These are phyloP conservation scores for Uropetala carovei DNA, from an alignment of 2,888 invertebrate species.

Conservation along the genomic window DNA sequence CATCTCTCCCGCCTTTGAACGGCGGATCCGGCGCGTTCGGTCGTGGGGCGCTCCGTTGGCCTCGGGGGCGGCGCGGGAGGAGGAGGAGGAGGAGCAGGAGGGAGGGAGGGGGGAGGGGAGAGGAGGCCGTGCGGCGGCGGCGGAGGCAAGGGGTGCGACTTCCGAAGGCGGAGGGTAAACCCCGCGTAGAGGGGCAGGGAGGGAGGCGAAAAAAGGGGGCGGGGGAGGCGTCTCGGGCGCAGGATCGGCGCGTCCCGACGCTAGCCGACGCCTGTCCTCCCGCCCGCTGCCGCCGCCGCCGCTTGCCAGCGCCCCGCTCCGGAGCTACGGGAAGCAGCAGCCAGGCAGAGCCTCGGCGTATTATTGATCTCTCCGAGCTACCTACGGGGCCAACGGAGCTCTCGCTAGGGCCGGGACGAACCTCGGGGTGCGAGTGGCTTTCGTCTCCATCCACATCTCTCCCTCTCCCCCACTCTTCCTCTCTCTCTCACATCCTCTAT, in stretches of 20 bases:
- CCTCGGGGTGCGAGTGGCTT: conserved; percentile 12
- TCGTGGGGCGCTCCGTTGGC: no score
- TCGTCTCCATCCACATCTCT: conserved; percentile 28
- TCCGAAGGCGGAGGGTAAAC: neutral
- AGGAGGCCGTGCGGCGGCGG: neutral
- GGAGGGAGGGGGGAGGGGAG: neutral
- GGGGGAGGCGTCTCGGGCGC: neutral
- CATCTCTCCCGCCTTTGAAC: neutral
- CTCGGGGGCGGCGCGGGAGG: neutral
- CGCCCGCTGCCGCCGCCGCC: neutral
- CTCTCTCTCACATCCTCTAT: neutral
- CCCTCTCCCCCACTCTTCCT: neutral
- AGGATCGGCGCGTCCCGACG: conserved; percentile 26
- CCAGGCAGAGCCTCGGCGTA: conserved; percentile 25
- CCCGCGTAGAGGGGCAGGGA: neutral
- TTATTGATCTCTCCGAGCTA: conserved; percentile 32
- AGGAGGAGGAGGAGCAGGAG: neutral
- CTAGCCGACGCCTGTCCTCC: conserved; percentile 33
- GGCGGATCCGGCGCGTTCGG: neutral
- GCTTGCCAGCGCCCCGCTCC: conserved; percentile 28
- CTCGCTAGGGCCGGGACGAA: conserved; percentile 32
- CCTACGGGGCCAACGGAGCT: conserved; percentile 28
- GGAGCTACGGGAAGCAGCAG: conserved; percentile 22
- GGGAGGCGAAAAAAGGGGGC: neutral
- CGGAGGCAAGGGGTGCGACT: neutral